A percentile compares a stretch with the other conserved stretches of the same genome.
phyloP scores from a whole-genome alignment of 2,113 vertebrate genomes.

The Epinephelus fuscoguttatus region DNA sequence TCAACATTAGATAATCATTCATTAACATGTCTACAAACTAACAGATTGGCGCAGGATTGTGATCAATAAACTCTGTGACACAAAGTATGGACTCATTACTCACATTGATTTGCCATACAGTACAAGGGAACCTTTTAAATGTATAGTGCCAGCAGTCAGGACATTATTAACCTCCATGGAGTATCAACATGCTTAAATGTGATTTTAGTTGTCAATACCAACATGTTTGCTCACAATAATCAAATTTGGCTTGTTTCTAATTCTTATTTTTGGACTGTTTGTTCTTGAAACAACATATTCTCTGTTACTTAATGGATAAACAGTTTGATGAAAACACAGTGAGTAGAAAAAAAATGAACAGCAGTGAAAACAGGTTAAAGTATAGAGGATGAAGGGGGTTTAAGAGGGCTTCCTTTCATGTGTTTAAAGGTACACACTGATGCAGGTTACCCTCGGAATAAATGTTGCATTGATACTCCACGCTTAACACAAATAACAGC shows the following conservation, averaged over 20 bases:
- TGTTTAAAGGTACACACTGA: constrained; percentile 41
- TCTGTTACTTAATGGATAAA: constrained; percentile 8
- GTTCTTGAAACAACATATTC: neutral
- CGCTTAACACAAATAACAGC: constrained; percentile 43
- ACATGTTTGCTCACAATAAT: neutral
- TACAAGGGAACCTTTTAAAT: neutral
- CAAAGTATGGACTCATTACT: constrained; percentile 5
- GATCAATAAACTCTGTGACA: neutral
- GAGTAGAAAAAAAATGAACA: neutral
- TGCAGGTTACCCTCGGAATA: constrained; percentile 45
- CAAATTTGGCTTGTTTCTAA: neutral
- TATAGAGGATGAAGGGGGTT: constrained; percentile 26
- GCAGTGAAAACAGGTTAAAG: constrained; percentile 11
- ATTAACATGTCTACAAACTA: too few species aligned
- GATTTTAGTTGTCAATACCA: constrained; percentile 16
- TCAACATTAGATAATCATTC: neutral
- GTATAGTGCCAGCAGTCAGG: neutral
- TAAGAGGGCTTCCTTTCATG: constrained; percentile 41
- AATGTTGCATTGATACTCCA: constrained; percentile 22
- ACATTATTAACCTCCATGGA: neutral
- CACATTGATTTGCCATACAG: neutral
- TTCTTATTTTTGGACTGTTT: neutral
- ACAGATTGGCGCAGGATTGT: too few species aligned
- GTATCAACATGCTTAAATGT: neutral
- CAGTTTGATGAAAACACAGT: neutral